phyloP scores from a whole-genome alignment of 2,113 vertebrate genomes.

The Sturnira hondurensis region DNA sequence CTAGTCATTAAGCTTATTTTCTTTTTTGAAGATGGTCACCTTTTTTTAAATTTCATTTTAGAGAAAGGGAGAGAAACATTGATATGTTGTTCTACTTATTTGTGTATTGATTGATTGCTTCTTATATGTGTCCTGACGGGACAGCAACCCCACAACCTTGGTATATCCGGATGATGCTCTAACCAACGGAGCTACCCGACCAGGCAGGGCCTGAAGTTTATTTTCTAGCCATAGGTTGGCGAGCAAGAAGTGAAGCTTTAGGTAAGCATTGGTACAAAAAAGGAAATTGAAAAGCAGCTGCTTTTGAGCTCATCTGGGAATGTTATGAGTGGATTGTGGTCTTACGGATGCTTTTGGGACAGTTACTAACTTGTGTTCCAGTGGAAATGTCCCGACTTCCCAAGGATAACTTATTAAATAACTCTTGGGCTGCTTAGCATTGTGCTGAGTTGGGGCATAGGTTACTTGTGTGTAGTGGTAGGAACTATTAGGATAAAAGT shows the following conservation, averaged over 20 bases:
- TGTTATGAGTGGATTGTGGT: neutral
- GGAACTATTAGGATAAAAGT: neutral
- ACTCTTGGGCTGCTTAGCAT: neutral
- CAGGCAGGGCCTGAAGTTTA: neutral
- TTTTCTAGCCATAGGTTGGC: neutral
- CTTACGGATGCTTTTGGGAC: neutral
- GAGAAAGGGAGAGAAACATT: too few species aligned
- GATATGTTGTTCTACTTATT: too few species aligned
- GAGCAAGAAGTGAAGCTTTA: neutral
- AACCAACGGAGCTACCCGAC: too few species aligned
- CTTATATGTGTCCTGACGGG: too few species aligned
- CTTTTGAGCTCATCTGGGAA: neutral
- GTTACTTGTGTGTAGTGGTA: neutral
- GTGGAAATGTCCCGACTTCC: neutral
- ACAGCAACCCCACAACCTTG: too few species aligned
- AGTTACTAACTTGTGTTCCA: neutral
- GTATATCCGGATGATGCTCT: too few species aligned
- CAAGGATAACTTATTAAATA: neutral
- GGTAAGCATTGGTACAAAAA: neutral
- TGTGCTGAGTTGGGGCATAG: neutral
- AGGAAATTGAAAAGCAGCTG: neutral
- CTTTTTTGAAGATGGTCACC: too few species aligned
- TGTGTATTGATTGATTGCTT: too few species aligned
- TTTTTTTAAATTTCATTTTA: too few species aligned
- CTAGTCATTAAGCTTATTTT: neutral